Percentiles rank a stretch among this genome's conserved stretches.
Conservation (phyloP, 2,888 invertebrate genomes). For the Microctonus hyperodae region DNA sequence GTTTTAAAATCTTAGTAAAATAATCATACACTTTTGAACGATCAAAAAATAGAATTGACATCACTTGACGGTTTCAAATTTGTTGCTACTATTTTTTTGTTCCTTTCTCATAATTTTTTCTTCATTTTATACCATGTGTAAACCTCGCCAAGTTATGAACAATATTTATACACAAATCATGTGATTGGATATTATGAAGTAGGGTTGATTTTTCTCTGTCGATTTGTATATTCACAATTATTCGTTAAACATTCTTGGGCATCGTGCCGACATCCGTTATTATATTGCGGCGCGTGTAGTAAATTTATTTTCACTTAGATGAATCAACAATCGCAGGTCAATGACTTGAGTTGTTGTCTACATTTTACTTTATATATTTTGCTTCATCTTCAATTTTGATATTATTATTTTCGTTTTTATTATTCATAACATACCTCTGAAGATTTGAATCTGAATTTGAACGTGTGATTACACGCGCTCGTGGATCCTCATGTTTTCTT, state of each 20-base stretch:
- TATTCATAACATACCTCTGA: slow-evolving; percentile 45
- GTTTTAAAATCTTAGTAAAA: not conserved
- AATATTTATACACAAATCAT: not conserved
- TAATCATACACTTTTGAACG: not conserved
- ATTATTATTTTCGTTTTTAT: slow-evolving; percentile 1
- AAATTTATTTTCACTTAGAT: slow-evolving; percentile 32
- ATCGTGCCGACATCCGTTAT: slow-evolving; percentile 22
- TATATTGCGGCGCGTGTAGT: slow-evolving; percentile 19
- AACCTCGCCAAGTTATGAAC: not conserved
- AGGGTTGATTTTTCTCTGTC: slow-evolving; percentile 20
- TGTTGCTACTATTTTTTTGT: not conserved
- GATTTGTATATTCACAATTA: slow-evolving; percentile 8
- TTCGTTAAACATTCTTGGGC: slow-evolving; percentile 20
- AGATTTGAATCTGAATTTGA: slow-evolving; percentile 49
- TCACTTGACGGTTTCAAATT: not conserved
- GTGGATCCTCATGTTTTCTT: slow-evolving; percentile 70
- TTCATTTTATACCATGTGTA: not conserved
- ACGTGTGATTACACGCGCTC: slow-evolving; percentile 54
- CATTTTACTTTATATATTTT: slow-evolving; percentile 6
- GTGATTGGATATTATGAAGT: not conserved
- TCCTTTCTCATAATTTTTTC: not conserved
- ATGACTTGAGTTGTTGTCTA: slow-evolving; percentile 22
- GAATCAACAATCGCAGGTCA: slow-evolving; percentile 28
- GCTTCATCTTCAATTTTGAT: slow-evolving; percentile 22
- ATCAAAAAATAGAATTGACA: not conserved